Percentiles rank a stretch among this genome's conserved stretches.
These are phyloP conservation scores for Sardinella longiceps DNA, from an alignment of 2,797 vertebrate species.

Conservation along the genomic window DNA sequence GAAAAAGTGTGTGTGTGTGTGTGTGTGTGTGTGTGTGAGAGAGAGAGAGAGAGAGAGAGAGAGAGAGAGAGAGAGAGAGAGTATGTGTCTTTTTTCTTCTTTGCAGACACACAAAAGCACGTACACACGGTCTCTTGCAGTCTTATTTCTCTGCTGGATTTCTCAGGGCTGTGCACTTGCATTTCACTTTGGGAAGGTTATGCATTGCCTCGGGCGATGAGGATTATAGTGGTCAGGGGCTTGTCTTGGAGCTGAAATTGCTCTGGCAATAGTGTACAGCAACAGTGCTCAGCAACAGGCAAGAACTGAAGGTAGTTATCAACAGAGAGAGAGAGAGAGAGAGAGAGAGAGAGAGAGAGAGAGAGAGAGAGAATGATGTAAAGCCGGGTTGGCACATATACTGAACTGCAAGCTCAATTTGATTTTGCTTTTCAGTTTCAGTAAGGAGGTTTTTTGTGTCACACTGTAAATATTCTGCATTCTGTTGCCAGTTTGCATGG, in stretches of 20 bases:
- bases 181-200: constrained; percentile 1
- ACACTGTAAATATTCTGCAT: no score
- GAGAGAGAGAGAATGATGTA: no score
- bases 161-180: neutral
- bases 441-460: no score
- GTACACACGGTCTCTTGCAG: neutral
- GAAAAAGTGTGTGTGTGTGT: no score
- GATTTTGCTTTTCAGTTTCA: no score
- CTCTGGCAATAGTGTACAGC: neutral
- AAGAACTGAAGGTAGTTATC: neutral
- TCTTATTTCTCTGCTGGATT: neutral
- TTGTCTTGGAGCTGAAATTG: neutral
- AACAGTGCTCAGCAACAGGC: neutral
- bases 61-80: no score
- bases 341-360: no score
- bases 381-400: no score
- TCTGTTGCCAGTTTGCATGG: no score
- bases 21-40: no score
- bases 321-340: neutral
- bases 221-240: neutral
- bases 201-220: neutral
- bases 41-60: no score
- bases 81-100: neutral
- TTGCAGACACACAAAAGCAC: neutral
- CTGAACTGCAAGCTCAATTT: no score